phyloP scores from a whole-genome alignment of 64 coral and sea anemone species.

The Montipora efflorescens region DNA sequence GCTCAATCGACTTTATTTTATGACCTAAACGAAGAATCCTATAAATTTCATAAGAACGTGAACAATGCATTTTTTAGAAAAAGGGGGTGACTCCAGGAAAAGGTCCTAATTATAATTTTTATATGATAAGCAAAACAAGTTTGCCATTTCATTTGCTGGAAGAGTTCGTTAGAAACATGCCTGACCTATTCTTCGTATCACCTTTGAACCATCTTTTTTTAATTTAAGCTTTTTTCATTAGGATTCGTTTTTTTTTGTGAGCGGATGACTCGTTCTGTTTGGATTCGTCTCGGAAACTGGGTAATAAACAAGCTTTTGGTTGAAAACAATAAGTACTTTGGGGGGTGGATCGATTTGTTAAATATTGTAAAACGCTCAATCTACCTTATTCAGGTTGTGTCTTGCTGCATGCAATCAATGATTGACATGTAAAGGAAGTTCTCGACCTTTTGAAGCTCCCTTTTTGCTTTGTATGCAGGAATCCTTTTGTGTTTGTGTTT shows the following conservation, averaged over 20 bases:
- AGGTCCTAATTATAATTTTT: too few relatives aligned
- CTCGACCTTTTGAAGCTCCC: neutral
- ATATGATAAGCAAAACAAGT: too few relatives aligned
- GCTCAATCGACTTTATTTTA: too few relatives aligned
- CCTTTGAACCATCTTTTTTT: neutral
- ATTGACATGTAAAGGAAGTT: neutral
- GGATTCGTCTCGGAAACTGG: conserved; percentile 24
- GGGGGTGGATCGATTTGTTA: neutral
- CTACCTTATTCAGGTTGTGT: neutral
- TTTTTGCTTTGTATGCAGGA: neutral
- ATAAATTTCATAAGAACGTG: neutral
- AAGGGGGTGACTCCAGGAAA: neutral
- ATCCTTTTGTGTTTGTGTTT: conserved; percentile 12
- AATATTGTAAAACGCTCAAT: neutral
- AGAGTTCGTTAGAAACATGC: too few relatives aligned
- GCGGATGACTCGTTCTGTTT: conserved; percentile 20
- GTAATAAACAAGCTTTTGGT: neutral
- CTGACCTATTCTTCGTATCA: neutral
- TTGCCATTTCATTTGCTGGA: neutral
- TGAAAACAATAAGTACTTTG: neutral
- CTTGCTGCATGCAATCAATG: neutral
- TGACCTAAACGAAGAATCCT: neutral
- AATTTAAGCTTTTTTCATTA: conserved; percentile 9
- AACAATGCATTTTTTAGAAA: neutral
- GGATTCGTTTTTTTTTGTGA: neutral